Evolutionary conservation across 2,797 vertebrate genomes (phyloP).

Genomic region (Haliaeetus albicilla): DNA sequence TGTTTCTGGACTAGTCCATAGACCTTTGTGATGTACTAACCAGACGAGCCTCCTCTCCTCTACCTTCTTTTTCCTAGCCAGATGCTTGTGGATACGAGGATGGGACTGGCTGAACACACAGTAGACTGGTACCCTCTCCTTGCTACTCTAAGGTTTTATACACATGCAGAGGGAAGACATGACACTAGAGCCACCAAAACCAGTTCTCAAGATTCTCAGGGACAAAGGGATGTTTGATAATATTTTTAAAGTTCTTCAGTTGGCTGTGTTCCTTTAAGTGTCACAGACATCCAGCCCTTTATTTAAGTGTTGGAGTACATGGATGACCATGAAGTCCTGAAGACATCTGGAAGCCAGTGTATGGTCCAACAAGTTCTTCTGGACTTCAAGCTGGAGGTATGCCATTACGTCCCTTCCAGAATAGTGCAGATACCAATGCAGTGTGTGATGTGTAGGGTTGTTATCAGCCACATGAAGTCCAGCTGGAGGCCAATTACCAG

Average conservation of each 20-base stretch:
- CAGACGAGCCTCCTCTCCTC: background rate
- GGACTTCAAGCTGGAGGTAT: background rate
- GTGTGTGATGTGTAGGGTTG: background rate
- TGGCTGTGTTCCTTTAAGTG: background rate
- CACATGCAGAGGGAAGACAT: background rate
- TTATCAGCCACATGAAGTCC: background rate
- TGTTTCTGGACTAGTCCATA: background rate
- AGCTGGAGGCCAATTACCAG: background rate
- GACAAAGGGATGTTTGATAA: background rate
- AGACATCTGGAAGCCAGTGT: background rate
- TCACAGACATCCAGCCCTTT: background rate
- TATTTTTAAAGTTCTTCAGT: background rate
- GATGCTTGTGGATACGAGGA: background rate
- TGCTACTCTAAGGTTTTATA: background rate
- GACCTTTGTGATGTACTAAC: background rate
- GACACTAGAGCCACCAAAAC: background rate
- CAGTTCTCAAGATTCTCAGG: background rate
- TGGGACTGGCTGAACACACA: background rate
- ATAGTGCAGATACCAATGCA: background rate
- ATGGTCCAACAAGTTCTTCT: background rate
- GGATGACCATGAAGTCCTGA: background rate
- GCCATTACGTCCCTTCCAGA: background rate
- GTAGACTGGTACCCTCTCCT: background rate
- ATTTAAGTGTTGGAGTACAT: background rate
- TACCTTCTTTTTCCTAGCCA: background rate